These are phyloP conservation scores for Alces alces DNA, from an alignment of 2,113 vertebrate genomes.

Conservation along the genomic window DNA sequence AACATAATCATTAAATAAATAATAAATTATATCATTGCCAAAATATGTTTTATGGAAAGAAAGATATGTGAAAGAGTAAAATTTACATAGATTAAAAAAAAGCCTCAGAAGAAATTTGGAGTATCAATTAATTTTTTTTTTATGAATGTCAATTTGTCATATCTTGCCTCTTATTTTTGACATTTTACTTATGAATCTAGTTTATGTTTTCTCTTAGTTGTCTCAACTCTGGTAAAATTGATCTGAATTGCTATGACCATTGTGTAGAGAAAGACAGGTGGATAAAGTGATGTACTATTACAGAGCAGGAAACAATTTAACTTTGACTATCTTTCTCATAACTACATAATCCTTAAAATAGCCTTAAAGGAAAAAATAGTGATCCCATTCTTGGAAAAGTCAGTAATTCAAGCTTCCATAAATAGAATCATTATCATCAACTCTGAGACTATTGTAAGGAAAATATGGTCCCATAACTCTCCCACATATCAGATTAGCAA, in stretches of 20 bases:
- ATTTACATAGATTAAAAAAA: neutral
- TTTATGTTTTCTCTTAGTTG: neutral
- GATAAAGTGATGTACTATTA: neutral
- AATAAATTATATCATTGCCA: neutral
- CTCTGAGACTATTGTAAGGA: neutral
- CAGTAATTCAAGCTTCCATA: neutral
- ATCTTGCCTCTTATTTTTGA: neutral
- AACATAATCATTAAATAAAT: neutral
- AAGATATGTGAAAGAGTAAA: neutral
- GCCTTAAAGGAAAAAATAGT: neutral
- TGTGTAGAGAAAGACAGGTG: neutral
- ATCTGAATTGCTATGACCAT: neutral
- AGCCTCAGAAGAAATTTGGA: neutral
- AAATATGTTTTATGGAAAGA: neutral
- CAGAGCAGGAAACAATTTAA: neutral
- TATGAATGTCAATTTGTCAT: neutral
- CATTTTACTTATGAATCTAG: neutral
- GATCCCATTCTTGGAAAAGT: neutral
- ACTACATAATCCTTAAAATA: neutral
- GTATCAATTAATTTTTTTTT: neutral
- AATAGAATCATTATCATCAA: neutral
- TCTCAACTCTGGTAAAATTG: neutral
- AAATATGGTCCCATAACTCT: neutral
- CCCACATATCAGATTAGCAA: neutral
- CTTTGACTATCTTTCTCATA: neutral